Percentiles rank a stretch among this genome's conserved stretches.
Evolutionary conservation across 2,888 invertebrate species (phyloP).

Genomic region (Chymomyza fuscimana): DNA sequence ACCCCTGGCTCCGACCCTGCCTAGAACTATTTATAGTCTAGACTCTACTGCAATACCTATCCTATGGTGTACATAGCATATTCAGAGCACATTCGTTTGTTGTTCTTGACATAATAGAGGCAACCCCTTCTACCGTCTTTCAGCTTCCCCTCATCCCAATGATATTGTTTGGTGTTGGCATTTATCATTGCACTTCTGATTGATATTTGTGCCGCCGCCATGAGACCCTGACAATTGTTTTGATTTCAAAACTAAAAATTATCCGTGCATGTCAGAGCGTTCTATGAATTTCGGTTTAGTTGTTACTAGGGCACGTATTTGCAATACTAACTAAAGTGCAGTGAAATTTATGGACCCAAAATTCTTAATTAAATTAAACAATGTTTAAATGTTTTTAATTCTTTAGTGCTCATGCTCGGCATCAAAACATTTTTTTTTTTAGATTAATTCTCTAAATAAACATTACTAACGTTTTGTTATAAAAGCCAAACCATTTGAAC

Average conservation of each 20-base stretch:
- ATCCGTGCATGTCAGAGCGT: background rate
- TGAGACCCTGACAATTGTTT: slow-evolving; percentile 59
- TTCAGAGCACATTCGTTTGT: background rate
- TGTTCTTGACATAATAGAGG: background rate
- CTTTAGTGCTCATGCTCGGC: background rate
- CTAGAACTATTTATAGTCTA: background rate
- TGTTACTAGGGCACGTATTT: background rate
- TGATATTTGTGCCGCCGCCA: slow-evolving; percentile 49
- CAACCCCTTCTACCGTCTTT: background rate
- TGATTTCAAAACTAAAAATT: slow-evolving; percentile 32
- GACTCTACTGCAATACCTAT: background rate
- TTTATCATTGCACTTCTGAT: slow-evolving; percentile 36
- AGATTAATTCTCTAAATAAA: too few relatives aligned
- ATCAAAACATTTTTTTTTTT: background rate
- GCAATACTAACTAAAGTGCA: background rate
- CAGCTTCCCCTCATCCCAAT: background rate
- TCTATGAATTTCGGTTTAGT: background rate
- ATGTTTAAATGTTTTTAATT: background rate
- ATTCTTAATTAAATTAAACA: background rate
- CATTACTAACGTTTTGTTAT: background rate
- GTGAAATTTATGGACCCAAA: background rate
- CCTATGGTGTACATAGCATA: background rate
- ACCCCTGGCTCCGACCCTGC: too few relatives aligned
- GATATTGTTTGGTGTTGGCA: background rate
- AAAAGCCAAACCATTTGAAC: background rate